A percentile compares a stretch with the other conserved stretches of the same genome.
These are phyloP conservation scores for Deilephila elpenor DNA, from an alignment of 2,888 invertebrate species.

Conservation along the genomic window DNA sequence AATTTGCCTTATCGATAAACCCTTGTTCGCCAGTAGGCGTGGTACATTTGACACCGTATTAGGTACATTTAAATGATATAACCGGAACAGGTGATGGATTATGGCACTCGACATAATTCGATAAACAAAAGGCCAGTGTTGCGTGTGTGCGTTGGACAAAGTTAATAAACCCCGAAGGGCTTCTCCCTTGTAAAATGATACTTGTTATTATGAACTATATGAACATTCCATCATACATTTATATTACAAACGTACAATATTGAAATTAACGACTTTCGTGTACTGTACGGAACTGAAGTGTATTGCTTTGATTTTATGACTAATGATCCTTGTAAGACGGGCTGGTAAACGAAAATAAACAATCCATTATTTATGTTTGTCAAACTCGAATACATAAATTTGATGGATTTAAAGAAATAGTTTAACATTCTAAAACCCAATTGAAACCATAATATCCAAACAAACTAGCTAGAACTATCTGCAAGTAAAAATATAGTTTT, in stretches of 20 bases:
- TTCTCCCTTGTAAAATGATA: constrained; percentile 56
- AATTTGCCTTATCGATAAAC: background rate
- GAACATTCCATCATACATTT: constrained; percentile 5
- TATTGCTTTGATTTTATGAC: constrained; percentile 12
- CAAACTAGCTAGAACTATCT: background rate
- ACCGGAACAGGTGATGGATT: constrained; percentile 48
- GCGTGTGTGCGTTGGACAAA: constrained; percentile 60
- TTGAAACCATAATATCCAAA: background rate
- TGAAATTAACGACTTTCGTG: too few species aligned
- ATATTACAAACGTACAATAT: background rate
- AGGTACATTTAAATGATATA: constrained; percentile 34
- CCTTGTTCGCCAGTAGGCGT: background rate
- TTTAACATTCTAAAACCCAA: background rate
- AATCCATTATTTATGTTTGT: too few species aligned
- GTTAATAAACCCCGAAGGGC: constrained; percentile 58
- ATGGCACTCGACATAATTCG: constrained; percentile 50
- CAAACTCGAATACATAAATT: too few species aligned
- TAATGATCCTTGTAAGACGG: background rate
- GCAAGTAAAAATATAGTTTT: too few species aligned
- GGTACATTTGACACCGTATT: constrained; percentile 17
- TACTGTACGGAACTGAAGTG: background rate
- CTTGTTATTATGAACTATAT: constrained; percentile 12
- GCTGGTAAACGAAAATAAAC: background rate
- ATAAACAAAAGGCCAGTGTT: constrained; percentile 49
- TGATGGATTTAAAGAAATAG: too few species aligned